These are phyloP conservation scores for Metopia argyrocephala DNA, from an alignment of 2,888 invertebrate genomes.

Conservation along the genomic window DNA sequence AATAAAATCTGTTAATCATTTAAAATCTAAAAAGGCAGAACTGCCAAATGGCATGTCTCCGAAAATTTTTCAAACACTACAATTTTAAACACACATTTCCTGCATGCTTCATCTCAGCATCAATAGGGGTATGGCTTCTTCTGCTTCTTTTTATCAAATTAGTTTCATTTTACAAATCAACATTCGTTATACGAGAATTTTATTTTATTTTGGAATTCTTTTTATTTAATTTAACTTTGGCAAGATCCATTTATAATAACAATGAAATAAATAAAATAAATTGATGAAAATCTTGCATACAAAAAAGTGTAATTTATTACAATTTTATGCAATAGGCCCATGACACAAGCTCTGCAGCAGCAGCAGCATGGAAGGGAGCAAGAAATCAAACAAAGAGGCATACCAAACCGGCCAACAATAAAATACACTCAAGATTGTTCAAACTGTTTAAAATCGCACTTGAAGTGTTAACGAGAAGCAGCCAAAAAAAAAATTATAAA, in stretches of 20 bases:
- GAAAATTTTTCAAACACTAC: too few relatives aligned
- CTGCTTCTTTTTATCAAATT: constrained; percentile 27
- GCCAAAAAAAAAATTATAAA: constrained; percentile 17
- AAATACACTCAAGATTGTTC: constrained; percentile 33
- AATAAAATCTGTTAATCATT: too few relatives aligned
- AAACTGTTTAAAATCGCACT: constrained; percentile 64
- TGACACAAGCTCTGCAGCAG: background rate
- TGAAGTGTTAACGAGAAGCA: constrained; percentile 62
- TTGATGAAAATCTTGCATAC: constrained; percentile 54
- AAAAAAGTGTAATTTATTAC: constrained; percentile 47
- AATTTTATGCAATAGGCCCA: too few relatives aligned
- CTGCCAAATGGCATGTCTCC: too few relatives aligned
- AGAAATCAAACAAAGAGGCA: background rate
- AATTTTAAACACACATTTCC: too few relatives aligned
- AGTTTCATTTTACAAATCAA: constrained; percentile 23
- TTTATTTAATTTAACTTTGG: background rate
- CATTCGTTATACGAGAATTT: constrained; percentile 12
- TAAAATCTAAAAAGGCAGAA: too few relatives aligned
- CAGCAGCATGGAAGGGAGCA: background rate
- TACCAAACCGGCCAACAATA: background rate
- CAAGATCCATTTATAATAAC: constrained; percentile 41
- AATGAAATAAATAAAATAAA: constrained; percentile 48
- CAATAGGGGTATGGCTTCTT: too few relatives aligned
- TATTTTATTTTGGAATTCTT: background rate
- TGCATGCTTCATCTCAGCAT: too few relatives aligned